These are phyloP conservation scores for Phaethornis superciliosus DNA, from an alignment of 2,113 vertebrate genomes.

Conservation along the genomic window DNA sequence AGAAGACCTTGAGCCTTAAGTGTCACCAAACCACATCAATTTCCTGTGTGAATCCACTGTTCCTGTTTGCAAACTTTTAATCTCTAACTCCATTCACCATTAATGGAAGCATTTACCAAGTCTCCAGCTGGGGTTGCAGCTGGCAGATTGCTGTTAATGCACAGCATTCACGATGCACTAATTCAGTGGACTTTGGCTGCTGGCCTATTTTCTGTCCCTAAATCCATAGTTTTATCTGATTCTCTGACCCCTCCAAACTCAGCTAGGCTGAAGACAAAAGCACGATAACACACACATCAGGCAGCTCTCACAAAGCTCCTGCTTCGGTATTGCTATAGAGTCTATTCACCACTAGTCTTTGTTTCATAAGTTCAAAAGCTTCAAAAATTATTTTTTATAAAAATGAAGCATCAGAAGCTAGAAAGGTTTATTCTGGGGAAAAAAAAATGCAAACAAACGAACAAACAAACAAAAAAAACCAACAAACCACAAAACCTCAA, in stretches of 20 bases:
- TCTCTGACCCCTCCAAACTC: background rate
- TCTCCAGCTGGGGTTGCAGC: background rate
- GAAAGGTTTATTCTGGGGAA: background rate
- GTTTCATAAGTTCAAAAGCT: background rate
- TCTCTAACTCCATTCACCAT: background rate
- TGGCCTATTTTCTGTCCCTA: background rate
- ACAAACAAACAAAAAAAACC: too few species aligned
- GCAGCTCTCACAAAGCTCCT: background rate
- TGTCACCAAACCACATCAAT: background rate
- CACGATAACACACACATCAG: background rate
- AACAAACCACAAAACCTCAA: too few species aligned
- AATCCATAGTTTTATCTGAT: background rate
- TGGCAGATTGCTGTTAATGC: background rate
- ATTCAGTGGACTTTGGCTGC: background rate
- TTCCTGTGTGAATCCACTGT: background rate
- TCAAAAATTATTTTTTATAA: background rate
- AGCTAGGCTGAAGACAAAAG: background rate
- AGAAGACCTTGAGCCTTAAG: background rate
- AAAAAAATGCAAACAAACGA: too few species aligned
- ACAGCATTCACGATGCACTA: fast-evolving
- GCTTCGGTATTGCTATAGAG: background rate
- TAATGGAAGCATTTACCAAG: background rate
- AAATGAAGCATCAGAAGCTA: background rate
- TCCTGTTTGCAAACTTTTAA: background rate
- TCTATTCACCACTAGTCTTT: background rate